Conservation (phyloP, 2,113 vertebrate genomes). For the Oncorhynchus nerka region DNA sequence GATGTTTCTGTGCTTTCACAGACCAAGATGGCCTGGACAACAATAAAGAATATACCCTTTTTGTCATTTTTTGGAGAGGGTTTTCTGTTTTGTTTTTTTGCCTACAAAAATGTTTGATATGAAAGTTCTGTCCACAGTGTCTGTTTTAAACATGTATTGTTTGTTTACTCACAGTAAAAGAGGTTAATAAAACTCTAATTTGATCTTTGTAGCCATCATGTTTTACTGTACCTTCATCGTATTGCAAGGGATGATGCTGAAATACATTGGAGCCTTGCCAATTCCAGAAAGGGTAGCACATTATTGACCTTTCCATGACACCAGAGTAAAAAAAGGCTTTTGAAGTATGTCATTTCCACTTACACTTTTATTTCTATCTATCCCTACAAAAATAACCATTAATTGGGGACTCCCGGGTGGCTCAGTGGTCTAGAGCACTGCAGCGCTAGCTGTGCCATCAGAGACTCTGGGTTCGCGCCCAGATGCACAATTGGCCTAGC, state of each 20-base stretch:
- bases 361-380: too few species aligned
- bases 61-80: neutral
- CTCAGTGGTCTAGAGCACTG: too few species aligned
- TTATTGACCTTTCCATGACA: neutral
- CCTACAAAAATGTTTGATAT: neutral
- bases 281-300: neutral
- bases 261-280: neutral
- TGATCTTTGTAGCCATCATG: neutral
- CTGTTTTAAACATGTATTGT: neutral
- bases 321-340: neutral
- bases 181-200: neutral
- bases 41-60: conserved; percentile 5
- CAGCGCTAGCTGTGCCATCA: too few species aligned
- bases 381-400: too few species aligned
- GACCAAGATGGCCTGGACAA: conserved; percentile 28
- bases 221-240: neutral
- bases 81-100: neutral
- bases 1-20: conserved; percentile 27
- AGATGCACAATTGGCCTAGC: too few species aligned
- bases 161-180: neutral
- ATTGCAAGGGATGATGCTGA: neutral
- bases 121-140: neutral
- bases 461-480: too few species aligned
- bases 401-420: too few species aligned
- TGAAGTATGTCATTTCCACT: too few species aligned